Conservation (phyloP, 2,888 invertebrate species). For the Branchipolynoe longqiensis region DNA sequence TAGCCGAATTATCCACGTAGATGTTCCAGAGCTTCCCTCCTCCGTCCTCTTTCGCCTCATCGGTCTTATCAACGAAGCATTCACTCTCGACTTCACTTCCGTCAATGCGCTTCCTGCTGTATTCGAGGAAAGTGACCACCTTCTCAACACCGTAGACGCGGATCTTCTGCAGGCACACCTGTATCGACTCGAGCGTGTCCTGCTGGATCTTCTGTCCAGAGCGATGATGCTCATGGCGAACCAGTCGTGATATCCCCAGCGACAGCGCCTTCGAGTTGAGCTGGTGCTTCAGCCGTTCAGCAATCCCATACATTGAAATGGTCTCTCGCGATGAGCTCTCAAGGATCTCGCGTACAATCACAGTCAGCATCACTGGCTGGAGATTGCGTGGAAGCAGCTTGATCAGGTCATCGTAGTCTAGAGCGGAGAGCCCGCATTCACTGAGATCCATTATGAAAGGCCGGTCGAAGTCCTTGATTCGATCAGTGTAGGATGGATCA, state of each 20-base stretch:
- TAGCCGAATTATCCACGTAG: slow-evolving; percentile 66
- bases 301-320: slow-evolving; percentile 63
- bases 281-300: slow-evolving; percentile 69
- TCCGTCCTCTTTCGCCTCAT: background rate
- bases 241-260: slow-evolving; percentile 67
- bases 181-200: slow-evolving; percentile 66
- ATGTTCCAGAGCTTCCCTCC: slow-evolving; percentile 67
- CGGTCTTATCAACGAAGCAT: slow-evolving; percentile 68
- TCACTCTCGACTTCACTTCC: slow-evolving; percentile 68
- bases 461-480: slow-evolving; percentile 65
- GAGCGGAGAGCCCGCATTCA: slow-evolving; percentile 67
- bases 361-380: slow-evolving; percentile 67
- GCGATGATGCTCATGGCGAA: slow-evolving; percentile 68
- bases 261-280: slow-evolving; percentile 67
- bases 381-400: slow-evolving; percentile 66
- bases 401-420: slow-evolving; percentile 66
- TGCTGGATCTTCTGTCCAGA: slow-evolving; percentile 66
- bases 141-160: slow-evolving; percentile 67
- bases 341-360: slow-evolving; percentile 67
- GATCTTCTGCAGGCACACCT: slow-evolving; percentile 65
- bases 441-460: slow-evolving; percentile 70
- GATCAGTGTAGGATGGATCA: slow-evolving; percentile 67
- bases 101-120: slow-evolving; percentile 62
- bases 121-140: slow-evolving; percentile 68
- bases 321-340: slow-evolving; percentile 65